These are phyloP conservation scores for Pseudochaenichthys georgianus DNA, from an alignment of 2,797 vertebrate species.

Conservation along the genomic window DNA sequence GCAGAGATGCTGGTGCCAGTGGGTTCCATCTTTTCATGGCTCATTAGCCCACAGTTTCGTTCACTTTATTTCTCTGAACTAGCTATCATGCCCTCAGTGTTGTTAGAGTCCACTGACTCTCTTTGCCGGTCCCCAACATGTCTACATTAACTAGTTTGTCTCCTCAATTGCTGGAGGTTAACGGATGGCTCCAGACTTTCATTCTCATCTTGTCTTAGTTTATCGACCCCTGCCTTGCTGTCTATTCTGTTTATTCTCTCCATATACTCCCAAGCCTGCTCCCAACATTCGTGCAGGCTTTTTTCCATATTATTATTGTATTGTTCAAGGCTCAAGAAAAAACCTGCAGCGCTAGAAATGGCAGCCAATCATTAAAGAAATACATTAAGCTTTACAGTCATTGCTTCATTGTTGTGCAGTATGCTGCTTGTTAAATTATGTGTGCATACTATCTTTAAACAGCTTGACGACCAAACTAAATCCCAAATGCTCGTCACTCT, in stretches of 20 bases:
- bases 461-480: background rate
- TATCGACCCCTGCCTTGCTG: constrained; percentile 66
- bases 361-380: constrained; percentile 30
- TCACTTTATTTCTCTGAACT: constrained; percentile 73
- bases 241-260: constrained; percentile 49
- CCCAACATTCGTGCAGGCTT: constrained; percentile 25
- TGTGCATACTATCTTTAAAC: background rate
- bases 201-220: constrained; percentile 69
- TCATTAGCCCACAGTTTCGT: constrained; percentile 76
- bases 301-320: constrained; percentile 45
- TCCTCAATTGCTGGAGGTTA: constrained; percentile 63
- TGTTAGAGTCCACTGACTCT: constrained; percentile 60
- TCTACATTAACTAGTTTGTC: constrained; percentile 73
- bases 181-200: constrained; percentile 64
- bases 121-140: constrained; percentile 70
- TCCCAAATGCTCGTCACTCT: too few relatives aligned
- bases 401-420: background rate
- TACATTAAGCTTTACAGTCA: background rate
- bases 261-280: constrained; percentile 46
- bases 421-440: background rate
- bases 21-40: constrained; percentile 79
- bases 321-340: constrained; percentile 40
- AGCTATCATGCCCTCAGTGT: constrained; percentile 69
- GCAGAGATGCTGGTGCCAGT: constrained; percentile 65
- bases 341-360: constrained; percentile 24